Evolutionary conservation across 2,113 vertebrate genomes (phyloP).

Genomic region (Meles meles): DNA sequence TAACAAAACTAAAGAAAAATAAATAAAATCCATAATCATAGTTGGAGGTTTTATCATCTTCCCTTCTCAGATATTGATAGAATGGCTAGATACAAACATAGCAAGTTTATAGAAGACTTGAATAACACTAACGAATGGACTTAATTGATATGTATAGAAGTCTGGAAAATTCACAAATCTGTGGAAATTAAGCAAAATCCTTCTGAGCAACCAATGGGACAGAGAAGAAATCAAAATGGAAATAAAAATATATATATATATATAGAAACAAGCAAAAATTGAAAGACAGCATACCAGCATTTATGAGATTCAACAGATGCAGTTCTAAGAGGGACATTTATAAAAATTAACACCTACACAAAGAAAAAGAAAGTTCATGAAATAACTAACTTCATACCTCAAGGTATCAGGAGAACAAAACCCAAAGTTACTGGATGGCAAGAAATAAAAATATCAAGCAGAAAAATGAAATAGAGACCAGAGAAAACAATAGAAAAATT

Average conservation of each 20-base stretch:
- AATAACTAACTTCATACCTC: neutral
- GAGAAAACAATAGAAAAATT: neutral
- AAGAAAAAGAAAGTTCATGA: neutral
- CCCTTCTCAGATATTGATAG: neutral
- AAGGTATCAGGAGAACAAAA: neutral
- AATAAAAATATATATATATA: neutral
- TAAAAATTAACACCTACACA: neutral
- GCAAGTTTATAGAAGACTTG: neutral
- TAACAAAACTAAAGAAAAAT: neutral
- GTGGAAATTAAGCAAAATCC: neutral
- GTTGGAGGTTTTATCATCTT: neutral
- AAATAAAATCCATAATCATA: neutral
- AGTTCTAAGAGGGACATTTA: neutral
- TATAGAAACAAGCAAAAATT: neutral
- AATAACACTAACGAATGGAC: neutral
- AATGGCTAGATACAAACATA: neutral
- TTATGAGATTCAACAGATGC: neutral
- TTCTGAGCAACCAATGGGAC: neutral
- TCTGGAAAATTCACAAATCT: neutral
- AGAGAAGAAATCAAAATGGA: neutral
- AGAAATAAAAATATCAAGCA: neutral
- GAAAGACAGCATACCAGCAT: neutral
- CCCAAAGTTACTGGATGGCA: neutral
- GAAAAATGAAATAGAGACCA: neutral
- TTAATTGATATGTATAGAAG: neutral